Conservation (phyloP, 1,140 invertebrate genomes). For the Teleopsis dalmanni region DNA sequence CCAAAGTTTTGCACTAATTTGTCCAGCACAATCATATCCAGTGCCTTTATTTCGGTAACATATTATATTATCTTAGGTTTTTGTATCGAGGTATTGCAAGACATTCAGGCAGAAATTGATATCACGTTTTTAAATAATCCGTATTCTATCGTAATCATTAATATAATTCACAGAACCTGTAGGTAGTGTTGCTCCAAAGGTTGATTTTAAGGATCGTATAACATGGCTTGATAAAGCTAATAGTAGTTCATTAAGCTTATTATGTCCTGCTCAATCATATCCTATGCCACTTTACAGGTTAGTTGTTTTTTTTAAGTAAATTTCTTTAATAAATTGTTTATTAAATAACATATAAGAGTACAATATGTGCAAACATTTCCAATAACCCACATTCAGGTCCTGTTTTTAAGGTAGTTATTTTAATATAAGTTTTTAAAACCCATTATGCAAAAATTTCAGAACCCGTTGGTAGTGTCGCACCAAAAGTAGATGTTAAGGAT, state of each 20-base stretch:
- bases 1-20: constrained; percentile 51
- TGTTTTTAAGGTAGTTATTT: neutral
- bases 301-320: neutral
- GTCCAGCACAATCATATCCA: constrained; percentile 58
- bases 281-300: constrained; percentile 59
- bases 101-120: constrained; percentile 13
- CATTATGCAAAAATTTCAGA: constrained; percentile 47
- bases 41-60: constrained; percentile 54
- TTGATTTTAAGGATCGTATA: constrained; percentile 33
- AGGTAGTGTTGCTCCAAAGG: constrained; percentile 58
- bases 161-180: constrained; percentile 51
- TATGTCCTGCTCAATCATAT: constrained; percentile 57
- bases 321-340: neutral
- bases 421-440: neutral
- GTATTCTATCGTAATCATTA: neutral
- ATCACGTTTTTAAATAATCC: neutral
- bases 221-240: constrained; percentile 25
- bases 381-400: neutral
- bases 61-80: neutral
- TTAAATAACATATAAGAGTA: neutral
- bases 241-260: constrained; percentile 44
- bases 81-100: constrained; percentile 45
- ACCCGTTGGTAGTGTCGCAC: constrained; percentile 58
- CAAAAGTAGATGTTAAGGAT: constrained; percentile 47
- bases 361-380: neutral